phyloP scores from a whole-genome alignment of 2,113 vertebrate species.

The Syrmaticus mikado region DNA sequence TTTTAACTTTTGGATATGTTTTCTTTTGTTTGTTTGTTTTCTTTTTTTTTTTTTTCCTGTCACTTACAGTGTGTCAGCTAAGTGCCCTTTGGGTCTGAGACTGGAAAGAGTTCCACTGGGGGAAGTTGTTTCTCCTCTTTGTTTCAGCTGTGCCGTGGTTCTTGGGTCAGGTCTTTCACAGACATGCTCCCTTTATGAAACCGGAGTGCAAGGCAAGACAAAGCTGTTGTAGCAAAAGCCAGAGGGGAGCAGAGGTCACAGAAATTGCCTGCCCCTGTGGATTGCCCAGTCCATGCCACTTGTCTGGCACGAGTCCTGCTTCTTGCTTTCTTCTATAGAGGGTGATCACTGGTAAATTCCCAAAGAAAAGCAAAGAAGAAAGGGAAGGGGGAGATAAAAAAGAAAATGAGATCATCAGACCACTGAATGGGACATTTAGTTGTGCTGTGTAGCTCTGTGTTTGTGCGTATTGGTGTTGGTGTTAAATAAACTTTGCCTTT shows the following conservation, averaged over 20 bases:
- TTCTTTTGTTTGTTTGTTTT: not conserved
- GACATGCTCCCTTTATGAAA: constrained; percentile 29
- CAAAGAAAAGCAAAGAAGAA: constrained; percentile 19
- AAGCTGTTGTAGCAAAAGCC: constrained; percentile 10
- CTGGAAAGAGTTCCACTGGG: not conserved
- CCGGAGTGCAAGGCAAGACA: not conserved
- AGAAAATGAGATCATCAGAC: not conserved
- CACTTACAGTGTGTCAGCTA: constrained; percentile 17
- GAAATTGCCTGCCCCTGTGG: not conserved
- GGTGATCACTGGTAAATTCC: constrained; percentile 35
- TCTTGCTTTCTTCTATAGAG: constrained; percentile 22
- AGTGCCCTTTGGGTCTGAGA: constrained; percentile 10
- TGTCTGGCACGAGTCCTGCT: constrained; percentile 2
- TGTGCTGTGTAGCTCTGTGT: not conserved
- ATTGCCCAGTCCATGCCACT: not conserved
- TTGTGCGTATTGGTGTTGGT: not conserved
- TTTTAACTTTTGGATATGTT: constrained; percentile 1
- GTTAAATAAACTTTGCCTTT: constrained; percentile 52
- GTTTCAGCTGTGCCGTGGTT: constrained; percentile 53
- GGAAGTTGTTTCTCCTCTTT: constrained; percentile 58
- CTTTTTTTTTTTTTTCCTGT: constrained; percentile 4
- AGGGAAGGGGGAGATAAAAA: not conserved
- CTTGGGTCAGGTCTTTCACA: constrained; percentile 29
- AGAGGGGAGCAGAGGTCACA: constrained; percentile 8
- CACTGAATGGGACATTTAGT: not conserved